Base-by-base conservation (phyloP, 2,888 invertebrate species). In the Eudasyphora cyanicolor region DNA sequence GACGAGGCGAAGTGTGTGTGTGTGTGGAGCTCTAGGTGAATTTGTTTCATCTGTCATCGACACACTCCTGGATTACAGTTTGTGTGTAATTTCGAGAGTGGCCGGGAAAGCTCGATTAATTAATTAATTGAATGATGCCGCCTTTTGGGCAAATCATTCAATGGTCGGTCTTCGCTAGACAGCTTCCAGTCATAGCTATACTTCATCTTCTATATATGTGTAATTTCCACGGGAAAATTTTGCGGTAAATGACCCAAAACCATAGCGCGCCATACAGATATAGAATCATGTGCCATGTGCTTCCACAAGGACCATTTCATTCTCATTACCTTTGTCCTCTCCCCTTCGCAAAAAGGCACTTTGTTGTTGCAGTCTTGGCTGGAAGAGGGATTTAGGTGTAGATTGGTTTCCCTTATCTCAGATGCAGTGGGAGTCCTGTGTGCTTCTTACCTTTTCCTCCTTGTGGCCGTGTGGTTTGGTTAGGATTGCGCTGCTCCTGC, bases 81-180 rank as follows among this genome's bases (percentile, higher is more conserved):
- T 8, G 7, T 19, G 35, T 38, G n/a, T n/a, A n/a, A n/a, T n/a
- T n/a, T n/a, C n/a, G n/a, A n/a, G 49, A 35, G 67, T 54, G 51
- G 35, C 24, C 49, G 24, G n/a, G 67, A 67, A 27, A 67, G 67
- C 67, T 76, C 38, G 38, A 76, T 76, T 76, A 76, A 76, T 69
- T 69, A 76, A 69, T 57, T 76, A 76, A 76, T 76, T 76, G 69
- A 69, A 57, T 69, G 27, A 69, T 69, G 27, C 19, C 24, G 21
- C 51, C 67, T 67, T 64, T 45, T 24, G 54, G 17, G 14, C 21
- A 38, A 42, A 67, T 12, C 8, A 32, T 29, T 60, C 60, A n/a
- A n/a, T 54, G 54, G 57, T 1, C 27, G 57, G 12, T 27, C 27
- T 27, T 49, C 3, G 12, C 21, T 27, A 10, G 27, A 14, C 14